These are phyloP conservation scores for Luffia ferchaultella DNA, from an alignment of 2,888 invertebrate species.

Conservation along the genomic window DNA sequence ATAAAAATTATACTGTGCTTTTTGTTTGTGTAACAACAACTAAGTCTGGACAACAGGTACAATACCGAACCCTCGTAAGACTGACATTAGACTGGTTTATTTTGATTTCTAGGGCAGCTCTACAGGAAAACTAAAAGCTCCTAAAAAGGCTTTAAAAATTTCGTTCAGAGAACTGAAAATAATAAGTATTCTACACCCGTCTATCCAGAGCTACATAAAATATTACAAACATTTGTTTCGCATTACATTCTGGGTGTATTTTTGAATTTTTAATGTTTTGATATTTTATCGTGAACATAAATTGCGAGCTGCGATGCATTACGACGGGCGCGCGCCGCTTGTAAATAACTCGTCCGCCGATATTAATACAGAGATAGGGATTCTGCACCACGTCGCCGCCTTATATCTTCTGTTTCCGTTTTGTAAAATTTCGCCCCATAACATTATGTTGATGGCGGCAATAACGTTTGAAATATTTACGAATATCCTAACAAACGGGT, in stretches of 20 bases:
- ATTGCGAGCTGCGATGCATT: constrained; percentile 17
- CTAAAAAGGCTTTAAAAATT: too few species aligned
- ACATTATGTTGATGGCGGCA: constrained; percentile 63
- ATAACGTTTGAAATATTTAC: constrained; percentile 65
- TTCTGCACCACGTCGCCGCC: constrained; percentile 38
- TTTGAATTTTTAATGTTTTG: background rate
- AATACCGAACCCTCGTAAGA: too few species aligned
- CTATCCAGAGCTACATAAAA: too few species aligned
- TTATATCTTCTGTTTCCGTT: constrained; percentile 61
- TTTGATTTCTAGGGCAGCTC: too few species aligned
- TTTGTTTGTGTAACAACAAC: too few species aligned
- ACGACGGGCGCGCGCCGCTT: constrained; percentile 24
- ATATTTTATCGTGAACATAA: background rate
- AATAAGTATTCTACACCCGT: too few species aligned
- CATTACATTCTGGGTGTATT: background rate
- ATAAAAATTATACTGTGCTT: too few species aligned
- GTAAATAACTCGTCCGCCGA: constrained; percentile 32
- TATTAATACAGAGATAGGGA: constrained; percentile 43
- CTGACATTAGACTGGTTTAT: too few species aligned
- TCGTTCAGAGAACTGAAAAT: too few species aligned
- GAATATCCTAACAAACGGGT: constrained; percentile 59
- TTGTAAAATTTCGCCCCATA: constrained; percentile 61
- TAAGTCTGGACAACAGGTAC: too few species aligned
- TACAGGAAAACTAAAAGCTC: too few species aligned
- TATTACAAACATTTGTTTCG: too few species aligned